phyloP scores from a whole-genome alignment of 2,113 vertebrate species.

The Pandion haliaetus region DNA sequence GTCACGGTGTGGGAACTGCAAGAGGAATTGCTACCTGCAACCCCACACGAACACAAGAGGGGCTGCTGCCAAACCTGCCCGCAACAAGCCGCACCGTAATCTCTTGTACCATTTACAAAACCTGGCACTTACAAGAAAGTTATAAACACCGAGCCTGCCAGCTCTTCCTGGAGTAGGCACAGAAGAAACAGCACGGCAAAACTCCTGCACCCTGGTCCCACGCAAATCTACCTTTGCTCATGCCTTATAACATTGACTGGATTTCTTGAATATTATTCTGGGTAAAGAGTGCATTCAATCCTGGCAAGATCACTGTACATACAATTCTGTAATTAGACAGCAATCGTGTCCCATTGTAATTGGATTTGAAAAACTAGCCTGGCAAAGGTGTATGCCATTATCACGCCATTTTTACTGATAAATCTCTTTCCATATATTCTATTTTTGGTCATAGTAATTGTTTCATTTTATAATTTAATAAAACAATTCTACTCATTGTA shows the following conservation, averaged over 20 bases:
- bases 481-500: neutral
- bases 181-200: neutral
- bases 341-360: accelerated
- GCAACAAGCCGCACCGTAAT: accelerated
- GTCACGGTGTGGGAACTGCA: neutral
- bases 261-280: neutral
- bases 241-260: too few relatives aligned
- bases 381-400: neutral
- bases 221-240: neutral
- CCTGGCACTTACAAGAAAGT: neutral
- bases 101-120: neutral
- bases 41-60: neutral
- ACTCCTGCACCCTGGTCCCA: neutral
- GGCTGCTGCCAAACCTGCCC: neutral
- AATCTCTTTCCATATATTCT: neutral
- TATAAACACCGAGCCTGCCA: accelerated
- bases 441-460: accelerated
- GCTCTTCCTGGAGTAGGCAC: neutral
- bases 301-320: accelerated
- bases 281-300: neutral
- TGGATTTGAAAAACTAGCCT: neutral
- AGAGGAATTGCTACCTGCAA: neutral
- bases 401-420: neutral
- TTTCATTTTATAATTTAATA: neutral
- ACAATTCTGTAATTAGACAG: neutral